phyloP scores from a whole-genome alignment of 2,888 invertebrate species.

The Nysson spinosus region DNA sequence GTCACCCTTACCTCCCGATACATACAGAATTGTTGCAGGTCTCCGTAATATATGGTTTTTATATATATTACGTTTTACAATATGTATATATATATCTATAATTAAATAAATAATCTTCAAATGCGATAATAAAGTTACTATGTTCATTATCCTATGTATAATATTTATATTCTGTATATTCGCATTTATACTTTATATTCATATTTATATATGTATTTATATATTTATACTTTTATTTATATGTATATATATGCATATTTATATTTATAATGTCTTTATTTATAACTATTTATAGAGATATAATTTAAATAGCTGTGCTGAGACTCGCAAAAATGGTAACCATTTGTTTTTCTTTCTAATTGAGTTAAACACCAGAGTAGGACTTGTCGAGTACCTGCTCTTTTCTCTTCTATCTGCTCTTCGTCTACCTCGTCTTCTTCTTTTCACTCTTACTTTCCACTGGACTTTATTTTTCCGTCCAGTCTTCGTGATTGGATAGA shows the following conservation, averaged over 20 bases:
- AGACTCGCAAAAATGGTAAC: conserved; percentile 72
- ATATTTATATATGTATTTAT: conserved; percentile 53
- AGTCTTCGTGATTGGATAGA: background rate
- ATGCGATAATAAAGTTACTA: conserved; percentile 75
- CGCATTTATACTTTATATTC: conserved; percentile 58
- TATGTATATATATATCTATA: conserved; percentile 57
- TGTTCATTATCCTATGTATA: conserved; percentile 65
- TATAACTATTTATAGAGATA: conserved; percentile 69
- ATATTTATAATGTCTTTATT: conserved; percentile 61
- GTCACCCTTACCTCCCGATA: conserved; percentile 34
- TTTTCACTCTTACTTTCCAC: background rate
- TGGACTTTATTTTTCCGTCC: conserved; percentile 1
- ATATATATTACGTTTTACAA: conserved; percentile 56
- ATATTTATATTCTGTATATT: conserved; percentile 62
- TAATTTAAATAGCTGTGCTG: conserved; percentile 66
- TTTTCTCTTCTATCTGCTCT: background rate
- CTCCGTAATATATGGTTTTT: conserved; percentile 42
- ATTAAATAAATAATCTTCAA: conserved; percentile 77
- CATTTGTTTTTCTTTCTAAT: conserved; percentile 62
- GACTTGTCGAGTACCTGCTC: conserved; percentile 17
- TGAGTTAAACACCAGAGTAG: conserved; percentile 26
- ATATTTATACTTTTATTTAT: conserved; percentile 52
- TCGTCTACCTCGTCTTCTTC: background rate
- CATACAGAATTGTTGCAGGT: conserved; percentile 52
- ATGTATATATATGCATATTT: conserved; percentile 59